These are phyloP conservation scores for Limnothrissa miodon DNA, from an alignment of 2,113 vertebrate genomes.

Conservation along the genomic window DNA sequence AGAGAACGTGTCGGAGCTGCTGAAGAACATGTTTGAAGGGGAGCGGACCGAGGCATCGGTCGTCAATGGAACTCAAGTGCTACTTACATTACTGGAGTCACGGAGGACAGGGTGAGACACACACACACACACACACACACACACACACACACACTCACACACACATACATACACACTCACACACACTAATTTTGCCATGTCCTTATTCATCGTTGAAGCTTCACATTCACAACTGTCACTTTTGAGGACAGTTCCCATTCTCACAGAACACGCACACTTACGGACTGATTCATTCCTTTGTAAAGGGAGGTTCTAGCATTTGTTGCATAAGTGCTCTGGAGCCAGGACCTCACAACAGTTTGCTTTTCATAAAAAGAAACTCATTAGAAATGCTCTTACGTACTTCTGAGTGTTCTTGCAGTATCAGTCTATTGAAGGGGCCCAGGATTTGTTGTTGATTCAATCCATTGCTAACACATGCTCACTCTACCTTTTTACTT, in stretches of 20 bases:
- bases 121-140: neutral
- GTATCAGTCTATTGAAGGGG: no score
- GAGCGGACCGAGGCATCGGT: slow-evolving; percentile 85
- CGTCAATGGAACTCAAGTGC: slow-evolving; percentile 90
- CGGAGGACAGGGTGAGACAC: slow-evolving; percentile 84
- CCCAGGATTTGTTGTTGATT: no score
- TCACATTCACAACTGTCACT: neutral
- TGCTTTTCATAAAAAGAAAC: no score
- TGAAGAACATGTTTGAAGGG: slow-evolving; percentile 91
- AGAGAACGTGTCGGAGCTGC: slow-evolving; percentile 87
- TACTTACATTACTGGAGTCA: slow-evolving; percentile 88
- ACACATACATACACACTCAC: neutral
- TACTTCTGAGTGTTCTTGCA: no score
- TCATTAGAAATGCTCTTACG: no score
- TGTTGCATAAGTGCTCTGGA: no score
- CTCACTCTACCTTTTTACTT: neutral
- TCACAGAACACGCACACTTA: neutral
- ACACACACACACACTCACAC: neutral
- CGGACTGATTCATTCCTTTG: neutral
- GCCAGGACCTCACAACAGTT: no score
- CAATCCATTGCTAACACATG: neutral
- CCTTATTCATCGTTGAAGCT: no score
- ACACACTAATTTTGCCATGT: no score
- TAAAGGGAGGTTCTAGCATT: no score
- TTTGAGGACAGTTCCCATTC: neutral